Conservation (phyloP, 2,888 invertebrate species). For the Lycia hirtaria region DNA sequence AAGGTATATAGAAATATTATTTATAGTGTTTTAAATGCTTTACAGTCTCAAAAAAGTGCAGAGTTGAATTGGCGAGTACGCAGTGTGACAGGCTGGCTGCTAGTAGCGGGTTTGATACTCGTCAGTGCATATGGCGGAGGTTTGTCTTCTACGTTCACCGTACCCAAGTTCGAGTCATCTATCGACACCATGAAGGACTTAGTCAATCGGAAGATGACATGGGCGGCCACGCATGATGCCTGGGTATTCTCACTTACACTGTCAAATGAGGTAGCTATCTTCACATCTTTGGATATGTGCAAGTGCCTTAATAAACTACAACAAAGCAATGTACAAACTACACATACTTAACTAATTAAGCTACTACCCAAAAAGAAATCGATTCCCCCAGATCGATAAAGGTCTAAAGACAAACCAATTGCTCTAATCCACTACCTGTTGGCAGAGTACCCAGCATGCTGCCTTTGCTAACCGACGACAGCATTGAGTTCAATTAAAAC, state of each 20-base stretch:
- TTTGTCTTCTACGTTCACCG: slow-evolving; percentile 87
- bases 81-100: slow-evolving; percentile 77
- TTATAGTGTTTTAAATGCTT: no score
- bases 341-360: no score
- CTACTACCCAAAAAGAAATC: no score
- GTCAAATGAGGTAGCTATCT: slow-evolving; percentile 81
- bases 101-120: slow-evolving; percentile 85
- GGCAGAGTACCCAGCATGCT: no score
- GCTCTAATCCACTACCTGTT: background rate
- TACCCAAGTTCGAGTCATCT: slow-evolving; percentile 87
- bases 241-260: slow-evolving; percentile 87
- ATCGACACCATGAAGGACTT: slow-evolving; percentile 87
- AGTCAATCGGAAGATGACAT: slow-evolving; percentile 82
- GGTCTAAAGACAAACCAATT: background rate
- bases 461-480: no score
- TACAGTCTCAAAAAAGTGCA: slow-evolving; percentile 57
- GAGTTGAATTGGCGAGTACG: slow-evolving; percentile 65
- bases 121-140: slow-evolving; percentile 88
- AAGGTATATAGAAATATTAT: no score
- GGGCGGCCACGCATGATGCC: slow-evolving; percentile 88
- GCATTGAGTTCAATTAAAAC: no score
- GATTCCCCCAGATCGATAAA: no score
- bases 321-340: no score
- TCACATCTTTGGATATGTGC: no score
- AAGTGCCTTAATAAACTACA: no score